These are phyloP conservation scores for Leptura quadrifasciata DNA, from an alignment of 2,888 invertebrate species.

Conservation along the genomic window DNA sequence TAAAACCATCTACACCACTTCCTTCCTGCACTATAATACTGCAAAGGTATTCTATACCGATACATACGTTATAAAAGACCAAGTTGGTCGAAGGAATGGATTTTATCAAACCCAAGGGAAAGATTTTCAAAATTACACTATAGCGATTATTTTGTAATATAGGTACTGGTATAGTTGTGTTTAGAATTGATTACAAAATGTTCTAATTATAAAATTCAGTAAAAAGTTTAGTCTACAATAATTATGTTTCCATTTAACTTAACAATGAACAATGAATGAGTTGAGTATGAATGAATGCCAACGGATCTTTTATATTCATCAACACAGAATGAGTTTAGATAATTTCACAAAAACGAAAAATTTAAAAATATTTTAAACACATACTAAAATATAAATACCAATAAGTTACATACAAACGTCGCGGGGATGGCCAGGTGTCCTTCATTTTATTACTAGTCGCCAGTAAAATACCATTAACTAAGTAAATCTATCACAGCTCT, in stretches of 20 bases:
- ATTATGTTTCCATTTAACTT: too few species aligned
- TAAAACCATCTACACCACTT: constrained; percentile 55
- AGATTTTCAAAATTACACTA: constrained; percentile 21
- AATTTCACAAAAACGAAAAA: background rate
- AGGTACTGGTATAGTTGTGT: constrained; percentile 29
- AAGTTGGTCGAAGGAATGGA: constrained; percentile 23
- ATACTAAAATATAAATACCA: constrained; percentile 46
- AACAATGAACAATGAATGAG: too few species aligned
- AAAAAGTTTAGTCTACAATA: too few species aligned
- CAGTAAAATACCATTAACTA: constrained; percentile 63
- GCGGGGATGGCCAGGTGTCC: constrained; percentile 54
- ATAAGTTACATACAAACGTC: constrained; percentile 34
- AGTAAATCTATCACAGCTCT: constrained; percentile 74
- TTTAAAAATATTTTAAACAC: background rate
- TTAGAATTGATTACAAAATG: constrained; percentile 28
- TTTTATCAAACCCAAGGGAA: constrained; percentile 4
- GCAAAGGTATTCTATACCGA: constrained; percentile 66
- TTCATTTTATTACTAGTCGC: constrained; percentile 53
- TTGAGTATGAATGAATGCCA: too few species aligned
- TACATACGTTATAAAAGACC: constrained; percentile 40
- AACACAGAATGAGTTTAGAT: background rate
- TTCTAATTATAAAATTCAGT: background rate
- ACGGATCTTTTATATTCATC: too few species aligned
- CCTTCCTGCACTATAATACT: constrained; percentile 71
- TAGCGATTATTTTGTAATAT: background rate